Percentiles rank a stretch among this genome's conserved stretches.
Evolutionary conservation across 2,113 vertebrate species (phyloP).

Genomic region (Typhlomys cinereus): DNA sequence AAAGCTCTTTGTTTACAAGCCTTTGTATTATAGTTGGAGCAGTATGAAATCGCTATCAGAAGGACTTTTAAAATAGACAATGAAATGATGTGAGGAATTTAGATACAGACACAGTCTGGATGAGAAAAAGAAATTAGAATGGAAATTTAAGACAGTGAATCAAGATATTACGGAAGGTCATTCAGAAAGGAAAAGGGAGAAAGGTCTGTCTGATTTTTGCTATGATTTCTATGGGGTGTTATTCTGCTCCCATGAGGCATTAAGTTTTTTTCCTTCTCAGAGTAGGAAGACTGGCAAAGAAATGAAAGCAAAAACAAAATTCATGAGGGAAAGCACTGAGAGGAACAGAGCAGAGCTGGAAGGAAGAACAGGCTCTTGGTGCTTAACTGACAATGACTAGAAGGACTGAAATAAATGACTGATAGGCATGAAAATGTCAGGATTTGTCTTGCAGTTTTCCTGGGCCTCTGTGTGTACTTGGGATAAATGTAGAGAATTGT

Average conservation of each 20-base stretch:
- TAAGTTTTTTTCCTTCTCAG: neutral
- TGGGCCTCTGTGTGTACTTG: neutral
- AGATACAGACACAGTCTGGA: slow-evolving; percentile 24
- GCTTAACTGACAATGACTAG: neutral
- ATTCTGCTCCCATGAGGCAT: neutral
- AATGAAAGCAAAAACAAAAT: slow-evolving; percentile 22
- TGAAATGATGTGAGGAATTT: neutral
- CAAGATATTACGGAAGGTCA: neutral
- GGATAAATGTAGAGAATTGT: neutral
- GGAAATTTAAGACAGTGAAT: neutral
- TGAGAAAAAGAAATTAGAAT: neutral
- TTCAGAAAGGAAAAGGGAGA: neutral
- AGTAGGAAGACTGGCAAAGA: neutral
- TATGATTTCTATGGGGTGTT: neutral
- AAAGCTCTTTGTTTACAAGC: neutral
- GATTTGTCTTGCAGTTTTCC: neutral
- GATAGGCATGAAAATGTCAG: neutral
- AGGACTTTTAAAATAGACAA: neutral
- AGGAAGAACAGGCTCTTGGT: neutral
- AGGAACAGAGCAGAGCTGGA: neutral
- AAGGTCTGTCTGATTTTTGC: neutral
- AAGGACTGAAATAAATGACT: neutral
- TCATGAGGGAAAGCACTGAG: neutral
- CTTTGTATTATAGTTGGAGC: neutral
- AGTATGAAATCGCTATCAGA: neutral